Evolutionary conservation across 2,113 vertebrate species (phyloP).

Genomic region (Thamnaconus septentrionalis): DNA sequence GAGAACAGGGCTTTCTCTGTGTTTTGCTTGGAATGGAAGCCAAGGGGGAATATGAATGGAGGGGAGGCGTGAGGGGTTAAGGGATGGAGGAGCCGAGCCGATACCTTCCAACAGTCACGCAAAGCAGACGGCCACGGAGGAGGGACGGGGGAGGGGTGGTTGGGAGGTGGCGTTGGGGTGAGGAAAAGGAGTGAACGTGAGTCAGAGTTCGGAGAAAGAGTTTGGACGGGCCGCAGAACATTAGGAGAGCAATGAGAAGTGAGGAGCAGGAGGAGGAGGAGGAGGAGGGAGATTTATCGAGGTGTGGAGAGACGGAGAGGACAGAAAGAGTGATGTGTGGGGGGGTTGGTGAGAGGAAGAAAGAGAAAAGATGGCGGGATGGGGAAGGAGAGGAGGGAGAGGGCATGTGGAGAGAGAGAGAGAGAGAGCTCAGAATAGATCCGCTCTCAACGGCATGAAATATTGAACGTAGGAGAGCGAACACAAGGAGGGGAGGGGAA

Average conservation of each 20-base stretch:
- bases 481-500: slow-evolving; percentile 73
- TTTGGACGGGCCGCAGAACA: slow-evolving; percentile 68
- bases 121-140: slow-evolving; percentile 23
- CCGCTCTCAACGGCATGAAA: slow-evolving; percentile 79
- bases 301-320: slow-evolving; percentile 58
- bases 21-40: slow-evolving; percentile 61
- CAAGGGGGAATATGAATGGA: slow-evolving; percentile 39
- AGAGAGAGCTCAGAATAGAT: slow-evolving; percentile 79
- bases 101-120: slow-evolving; percentile 63
- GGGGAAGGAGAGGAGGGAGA: slow-evolving; percentile 41
- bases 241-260: slow-evolving; percentile 74
- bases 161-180: too few species aligned
- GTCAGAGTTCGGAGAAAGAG: slow-evolving; percentile 47
- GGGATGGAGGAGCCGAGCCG: slow-evolving; percentile 51
- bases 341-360: slow-evolving; percentile 29
- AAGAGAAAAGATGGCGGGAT: slow-evolving; percentile 26
- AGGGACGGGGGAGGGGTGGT: background rate
- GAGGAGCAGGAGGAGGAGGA: slow-evolving; percentile 37
- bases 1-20: slow-evolving; percentile 64
- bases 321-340: slow-evolving; percentile 69
- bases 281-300: slow-evolving; percentile 68
- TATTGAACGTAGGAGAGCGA: slow-evolving; percentile 77
- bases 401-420: slow-evolving; percentile 22
- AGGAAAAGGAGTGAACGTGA: slow-evolving; percentile 27
- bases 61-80: slow-evolving; percentile 49